Evolutionary conservation across 2,797 vertebrate genomes (phyloP).

Genomic region (Phoxinus dragarum): DNA sequence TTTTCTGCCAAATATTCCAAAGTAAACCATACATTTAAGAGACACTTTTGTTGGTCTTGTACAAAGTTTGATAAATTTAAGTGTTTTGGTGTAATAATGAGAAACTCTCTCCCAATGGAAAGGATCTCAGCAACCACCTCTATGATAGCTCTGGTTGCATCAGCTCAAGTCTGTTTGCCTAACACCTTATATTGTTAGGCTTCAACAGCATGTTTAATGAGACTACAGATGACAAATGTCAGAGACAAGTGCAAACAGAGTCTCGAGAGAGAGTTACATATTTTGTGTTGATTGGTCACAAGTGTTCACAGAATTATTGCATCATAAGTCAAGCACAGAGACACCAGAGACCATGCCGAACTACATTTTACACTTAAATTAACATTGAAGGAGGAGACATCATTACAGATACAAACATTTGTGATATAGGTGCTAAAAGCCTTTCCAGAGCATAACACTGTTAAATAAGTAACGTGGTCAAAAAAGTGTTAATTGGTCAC

Average conservation of each 20-base stretch:
- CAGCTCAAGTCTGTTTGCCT: constrained; percentile 13
- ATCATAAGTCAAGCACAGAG: not conserved
- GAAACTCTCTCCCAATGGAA: not conserved
- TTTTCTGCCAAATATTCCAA: not conserved
- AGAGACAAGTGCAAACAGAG: not conserved
- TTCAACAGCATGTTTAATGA: constrained; percentile 19
- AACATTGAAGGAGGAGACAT: not conserved
- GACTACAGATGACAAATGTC: not conserved
- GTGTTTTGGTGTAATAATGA: not conserved
- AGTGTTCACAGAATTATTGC: not conserved
- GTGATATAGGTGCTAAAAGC: not conserved
- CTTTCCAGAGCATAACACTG: not conserved
- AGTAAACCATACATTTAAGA: not conserved
- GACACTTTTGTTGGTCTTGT: not conserved
- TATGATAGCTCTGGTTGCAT: constrained; percentile 6
- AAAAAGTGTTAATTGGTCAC: constrained; percentile 18
- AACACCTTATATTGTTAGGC: constrained; percentile 30
- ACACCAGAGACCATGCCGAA: not conserved
- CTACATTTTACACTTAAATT: not conserved
- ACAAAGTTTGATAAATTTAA: not conserved
- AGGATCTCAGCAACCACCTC: not conserved
- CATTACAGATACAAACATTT: not conserved
- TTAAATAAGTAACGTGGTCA: not conserved
- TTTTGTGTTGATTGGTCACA: constrained; percentile 34
- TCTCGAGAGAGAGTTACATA: constrained; percentile 12